These are phyloP conservation scores for Drosophila percnosoma DNA, from an alignment of 2,888 invertebrate genomes.

Conservation along the genomic window DNA sequence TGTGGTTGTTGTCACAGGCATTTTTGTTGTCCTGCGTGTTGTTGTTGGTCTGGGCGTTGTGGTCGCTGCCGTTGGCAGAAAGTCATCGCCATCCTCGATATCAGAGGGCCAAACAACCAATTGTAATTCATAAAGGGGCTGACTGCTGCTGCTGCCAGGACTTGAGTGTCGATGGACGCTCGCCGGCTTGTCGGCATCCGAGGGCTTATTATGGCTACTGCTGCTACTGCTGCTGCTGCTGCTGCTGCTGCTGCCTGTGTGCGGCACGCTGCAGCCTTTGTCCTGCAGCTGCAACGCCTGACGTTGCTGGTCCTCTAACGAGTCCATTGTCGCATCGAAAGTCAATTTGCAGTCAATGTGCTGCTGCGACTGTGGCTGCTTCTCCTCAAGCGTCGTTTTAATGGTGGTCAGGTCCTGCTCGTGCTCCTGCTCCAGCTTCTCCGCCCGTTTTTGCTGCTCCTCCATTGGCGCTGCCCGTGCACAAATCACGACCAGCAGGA, in stretches of 20 bases:
- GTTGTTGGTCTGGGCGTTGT: conserved; percentile 14
- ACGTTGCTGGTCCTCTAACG: conserved; percentile 61
- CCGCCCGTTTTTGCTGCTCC: neutral
- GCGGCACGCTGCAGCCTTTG: conserved; percentile 48
- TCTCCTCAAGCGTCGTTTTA: conserved; percentile 22
- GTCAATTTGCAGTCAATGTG: conserved; percentile 75
- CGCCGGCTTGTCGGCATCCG: conserved; percentile 23
- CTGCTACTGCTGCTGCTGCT: conserved; percentile 13
- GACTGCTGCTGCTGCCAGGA: conserved; percentile 43
- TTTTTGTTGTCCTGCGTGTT: conserved; percentile 1
- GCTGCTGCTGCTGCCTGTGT: conserved; percentile 15
- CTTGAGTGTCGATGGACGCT: conserved; percentile 37
- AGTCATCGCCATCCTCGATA: conserved; percentile 62
- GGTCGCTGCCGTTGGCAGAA: conserved; percentile 17
- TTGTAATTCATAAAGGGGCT: conserved; percentile 80
- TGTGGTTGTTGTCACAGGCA: conserved; percentile 9
- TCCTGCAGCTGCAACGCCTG: conserved; percentile 26
- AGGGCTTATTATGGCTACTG: conserved; percentile 67
- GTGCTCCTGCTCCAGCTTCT: neutral
- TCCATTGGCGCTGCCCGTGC: conserved; percentile 41
- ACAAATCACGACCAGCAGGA: conserved; percentile 52
- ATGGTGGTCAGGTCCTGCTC: conserved; percentile 15
- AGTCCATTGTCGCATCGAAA: conserved; percentile 78
- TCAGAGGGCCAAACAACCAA: conserved; percentile 80
- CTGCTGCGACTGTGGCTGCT: conserved; percentile 9